Evolutionary conservation across 2,113 vertebrate species (phyloP), one percentile per base, ranked within the genome.

Genomic region (Misgurnus mizolepis): DNA sequence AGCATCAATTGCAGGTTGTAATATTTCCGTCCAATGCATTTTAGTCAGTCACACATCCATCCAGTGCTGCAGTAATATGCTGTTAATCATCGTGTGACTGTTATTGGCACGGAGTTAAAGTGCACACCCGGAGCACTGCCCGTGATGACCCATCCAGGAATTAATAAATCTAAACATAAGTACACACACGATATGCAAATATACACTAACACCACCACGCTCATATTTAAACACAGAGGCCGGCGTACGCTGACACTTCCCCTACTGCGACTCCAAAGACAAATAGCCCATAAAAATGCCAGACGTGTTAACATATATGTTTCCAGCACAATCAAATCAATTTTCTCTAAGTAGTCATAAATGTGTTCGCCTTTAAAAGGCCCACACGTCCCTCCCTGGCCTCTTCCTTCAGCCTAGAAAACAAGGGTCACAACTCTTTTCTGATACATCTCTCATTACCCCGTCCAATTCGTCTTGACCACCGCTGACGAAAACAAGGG

Each of bases 311-410:
- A 91, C 93, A 94, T 92, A 95, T 94, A 94, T 77, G 87, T 96
- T 93, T 95, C 95, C 94, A 94, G 94, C 93, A 92, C 96, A 96
- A 95, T 96, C 95, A 97, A 95, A 98, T 98, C 96, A 96, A 97
- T 98, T 97, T 95, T 93, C 94, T 95, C 92, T 97, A 97, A 98
- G 95, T 96, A 97, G 95, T 93, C 95, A 97, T 98, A 97, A 98
- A 98, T 95, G 96, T 96, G 96, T 96, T 97, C 94, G 94, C 95
- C 94, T 95, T 96, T 95, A 96, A 95, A 96, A 95, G 94, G 93
- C 94, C 92, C 92, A 93, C 90, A 92, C 91, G 91, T 83, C 86
- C 80, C 85, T 90, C 39, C 49, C 39, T n/a, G 18, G 14, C 62
- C 91, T 68, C 91, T 90, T 90, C 91, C 94, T 91, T 91, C 93